Evolutionary conservation across 2,113 vertebrate species (phyloP).

Genomic region (Pollimyrus isidori): DNA sequence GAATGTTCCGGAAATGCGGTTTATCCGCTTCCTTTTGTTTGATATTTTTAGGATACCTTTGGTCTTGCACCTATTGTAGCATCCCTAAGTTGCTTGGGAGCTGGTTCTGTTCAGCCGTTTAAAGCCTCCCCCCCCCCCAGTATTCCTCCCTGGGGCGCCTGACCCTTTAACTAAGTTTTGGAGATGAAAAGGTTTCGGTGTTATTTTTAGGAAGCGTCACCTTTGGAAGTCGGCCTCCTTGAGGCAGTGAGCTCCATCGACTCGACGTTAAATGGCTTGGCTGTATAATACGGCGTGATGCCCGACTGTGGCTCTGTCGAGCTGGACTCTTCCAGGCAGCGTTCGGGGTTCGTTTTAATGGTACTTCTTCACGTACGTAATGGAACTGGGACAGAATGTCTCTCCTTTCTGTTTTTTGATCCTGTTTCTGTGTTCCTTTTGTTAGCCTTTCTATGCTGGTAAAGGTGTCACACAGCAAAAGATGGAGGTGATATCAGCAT

Average conservation of each 20-base stretch:
- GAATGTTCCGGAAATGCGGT: background rate
- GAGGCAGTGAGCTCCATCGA: background rate
- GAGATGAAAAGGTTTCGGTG: conserved; percentile 5
- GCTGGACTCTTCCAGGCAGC: conserved; percentile 26
- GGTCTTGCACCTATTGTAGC: background rate
- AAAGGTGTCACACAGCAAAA: background rate
- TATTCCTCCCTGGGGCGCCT: background rate
- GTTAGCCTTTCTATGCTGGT: background rate
- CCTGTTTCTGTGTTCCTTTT: background rate
- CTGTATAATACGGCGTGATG: background rate
- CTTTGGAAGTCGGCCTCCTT: background rate
- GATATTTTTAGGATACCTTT: background rate
- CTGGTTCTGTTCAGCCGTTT: background rate
- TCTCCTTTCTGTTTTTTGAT: background rate
- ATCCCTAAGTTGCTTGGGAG: background rate
- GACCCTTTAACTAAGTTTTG: background rate
- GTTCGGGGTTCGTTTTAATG: conserved; percentile 29
- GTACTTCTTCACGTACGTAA: conserved; percentile 28
- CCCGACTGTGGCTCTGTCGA: background rate
- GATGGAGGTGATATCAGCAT: background rate
- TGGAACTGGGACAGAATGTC: conserved; percentile 9
- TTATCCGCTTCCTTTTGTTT: background rate
- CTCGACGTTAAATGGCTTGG: background rate
- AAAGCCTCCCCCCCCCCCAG: background rate
- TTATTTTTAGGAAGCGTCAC: conserved; percentile 14